Conservation (phyloP, 2,113 vertebrate species). For the Megalops atlanticus region DNA sequence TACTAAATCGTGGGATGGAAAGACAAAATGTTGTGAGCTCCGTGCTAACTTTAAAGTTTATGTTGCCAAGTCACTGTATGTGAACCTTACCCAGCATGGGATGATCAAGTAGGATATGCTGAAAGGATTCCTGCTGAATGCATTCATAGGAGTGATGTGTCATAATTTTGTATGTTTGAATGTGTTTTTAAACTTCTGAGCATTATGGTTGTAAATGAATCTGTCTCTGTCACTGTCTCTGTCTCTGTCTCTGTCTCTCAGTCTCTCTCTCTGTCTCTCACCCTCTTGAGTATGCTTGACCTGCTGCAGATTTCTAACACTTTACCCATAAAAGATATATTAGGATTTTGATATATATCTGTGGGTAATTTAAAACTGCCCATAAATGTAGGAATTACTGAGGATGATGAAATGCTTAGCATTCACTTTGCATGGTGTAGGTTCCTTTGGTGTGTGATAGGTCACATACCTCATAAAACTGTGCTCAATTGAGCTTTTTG, state of each 20-base stretch:
- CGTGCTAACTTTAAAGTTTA: neutral
- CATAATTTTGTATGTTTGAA: too few species aligned
- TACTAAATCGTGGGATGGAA: conserved; percentile 23
- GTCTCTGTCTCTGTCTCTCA: too few species aligned
- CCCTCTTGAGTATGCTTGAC: neutral
- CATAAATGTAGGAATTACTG: conserved; percentile 41
- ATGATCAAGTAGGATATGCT: too few species aligned
- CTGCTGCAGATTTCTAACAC: neutral
- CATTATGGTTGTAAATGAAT: too few species aligned
- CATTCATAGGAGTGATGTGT: too few species aligned
- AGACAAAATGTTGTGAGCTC: neutral
- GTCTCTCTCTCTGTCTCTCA: too few species aligned
- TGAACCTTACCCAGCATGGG: too few species aligned
- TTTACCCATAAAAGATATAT: neutral
- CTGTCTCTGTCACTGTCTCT: too few species aligned
- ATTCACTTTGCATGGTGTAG: conserved; percentile 38
- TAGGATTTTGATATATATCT: neutral
- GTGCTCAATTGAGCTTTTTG: conserved; percentile 35
- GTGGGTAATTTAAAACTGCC: conserved; percentile 43
- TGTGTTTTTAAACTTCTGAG: too few species aligned
- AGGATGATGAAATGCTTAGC: conserved; percentile 41
- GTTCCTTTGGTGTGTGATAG: conserved; percentile 46
- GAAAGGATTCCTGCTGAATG: too few species aligned
- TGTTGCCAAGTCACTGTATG: too few species aligned
- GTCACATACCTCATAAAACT: conserved; percentile 59